Percentiles rank a stretch among this genome's conserved stretches.
These are phyloP conservation scores for Lycophotia porphyrea DNA, from an alignment of 2,888 invertebrate genomes.

Conservation along the genomic window DNA sequence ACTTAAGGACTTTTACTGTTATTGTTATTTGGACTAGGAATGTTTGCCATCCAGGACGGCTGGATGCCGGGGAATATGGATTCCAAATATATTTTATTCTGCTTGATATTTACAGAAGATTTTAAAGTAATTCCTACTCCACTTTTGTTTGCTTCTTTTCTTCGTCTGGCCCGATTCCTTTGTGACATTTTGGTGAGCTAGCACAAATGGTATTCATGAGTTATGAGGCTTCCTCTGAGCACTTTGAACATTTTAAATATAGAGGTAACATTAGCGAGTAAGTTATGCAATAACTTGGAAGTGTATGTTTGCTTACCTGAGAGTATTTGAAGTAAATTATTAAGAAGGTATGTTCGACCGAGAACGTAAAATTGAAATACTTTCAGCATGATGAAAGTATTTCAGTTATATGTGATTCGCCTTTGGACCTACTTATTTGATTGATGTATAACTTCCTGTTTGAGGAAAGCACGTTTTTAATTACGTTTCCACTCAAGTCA, in stretches of 20 bases:
- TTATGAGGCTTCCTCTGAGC: conserved; percentile 25
- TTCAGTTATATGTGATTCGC: neutral
- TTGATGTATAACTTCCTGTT: neutral
- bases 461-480: neutral
- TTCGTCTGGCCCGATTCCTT: conserved; percentile 36
- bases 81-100: conserved; percentile 67
- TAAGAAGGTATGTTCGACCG: neutral
- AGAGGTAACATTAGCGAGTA: conserved; percentile 12
- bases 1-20: conserved; percentile 73
- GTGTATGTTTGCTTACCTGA: conserved; percentile 16
- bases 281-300: conserved; percentile 28
- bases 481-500: neutral
- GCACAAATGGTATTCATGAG: conserved; percentile 40
- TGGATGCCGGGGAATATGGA: conserved; percentile 65
- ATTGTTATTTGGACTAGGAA: conserved; percentile 73
- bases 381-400: neutral
- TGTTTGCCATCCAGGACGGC: conserved; percentile 67
- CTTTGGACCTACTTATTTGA: neutral
- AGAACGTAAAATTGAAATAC: neutral
- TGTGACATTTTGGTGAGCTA: conserved; percentile 35
- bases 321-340: conserved; percentile 30
- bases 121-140: conserved; percentile 60
- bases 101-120: conserved; percentile 63
- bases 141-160: conserved; percentile 36
- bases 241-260: conserved; percentile 34